A percentile compares a stretch with the other conserved stretches of the same genome.
phyloP scores from a whole-genome alignment of 2,888 invertebrate species.

The Perithous albicinctus region DNA sequence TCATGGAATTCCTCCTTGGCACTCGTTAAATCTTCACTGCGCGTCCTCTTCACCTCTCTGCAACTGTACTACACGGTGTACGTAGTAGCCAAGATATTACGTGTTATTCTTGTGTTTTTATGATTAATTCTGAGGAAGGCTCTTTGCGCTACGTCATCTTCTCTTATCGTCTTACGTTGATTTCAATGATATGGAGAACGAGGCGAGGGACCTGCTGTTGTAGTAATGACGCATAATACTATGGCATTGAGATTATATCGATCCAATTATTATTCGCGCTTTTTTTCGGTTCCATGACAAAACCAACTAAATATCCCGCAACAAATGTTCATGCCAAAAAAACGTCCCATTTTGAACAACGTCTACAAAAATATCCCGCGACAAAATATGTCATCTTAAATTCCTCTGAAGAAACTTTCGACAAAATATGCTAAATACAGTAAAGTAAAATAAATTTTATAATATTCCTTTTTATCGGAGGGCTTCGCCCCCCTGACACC shows the following conservation, averaged over 20 bases:
- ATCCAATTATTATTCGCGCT: slow-evolving; percentile 28
- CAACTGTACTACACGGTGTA: neutral
- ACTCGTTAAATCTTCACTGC: slow-evolving; percentile 16
- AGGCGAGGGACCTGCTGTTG: neutral
- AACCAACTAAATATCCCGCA: too few species aligned
- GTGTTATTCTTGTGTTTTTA: neutral
- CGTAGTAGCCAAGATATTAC: neutral
- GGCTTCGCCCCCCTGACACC: too few species aligned
- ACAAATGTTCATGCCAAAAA: too few species aligned
- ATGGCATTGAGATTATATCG: slow-evolving; percentile 54
- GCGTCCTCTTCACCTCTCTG: neutral
- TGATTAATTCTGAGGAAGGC: neutral
- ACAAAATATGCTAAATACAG: too few species aligned
- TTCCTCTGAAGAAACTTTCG: too few species aligned
- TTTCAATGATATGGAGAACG: slow-evolving; percentile 26
- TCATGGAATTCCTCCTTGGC: neutral
- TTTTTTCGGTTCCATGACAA: too few species aligned
- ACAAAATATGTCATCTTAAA: too few species aligned
- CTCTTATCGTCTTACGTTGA: slow-evolving; percentile 25
- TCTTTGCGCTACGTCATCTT: neutral
- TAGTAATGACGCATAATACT: slow-evolving; percentile 15
- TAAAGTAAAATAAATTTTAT: too few species aligned
- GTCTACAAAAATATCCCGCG: too few species aligned
- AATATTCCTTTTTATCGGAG: too few species aligned
- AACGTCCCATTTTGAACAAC: too few species aligned